These are phyloP conservation scores for Drosophila putrida DNA, from an alignment of 2,888 invertebrate genomes.

Conservation along the genomic window DNA sequence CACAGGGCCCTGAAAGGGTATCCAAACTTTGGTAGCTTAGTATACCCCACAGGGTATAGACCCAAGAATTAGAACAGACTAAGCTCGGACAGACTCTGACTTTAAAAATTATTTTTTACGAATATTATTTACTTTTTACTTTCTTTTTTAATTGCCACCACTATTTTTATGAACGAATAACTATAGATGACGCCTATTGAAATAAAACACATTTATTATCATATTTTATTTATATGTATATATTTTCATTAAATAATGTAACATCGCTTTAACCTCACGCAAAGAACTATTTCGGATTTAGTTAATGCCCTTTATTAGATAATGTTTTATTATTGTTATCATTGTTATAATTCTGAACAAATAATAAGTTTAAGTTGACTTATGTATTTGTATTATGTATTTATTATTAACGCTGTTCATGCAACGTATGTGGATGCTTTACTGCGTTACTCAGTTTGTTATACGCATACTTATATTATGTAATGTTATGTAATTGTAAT, in stretches of 20 bases:
- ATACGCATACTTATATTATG: slow-evolving; percentile 35
- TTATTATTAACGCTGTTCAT: slow-evolving; percentile 53
- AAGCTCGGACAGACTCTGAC: no score
- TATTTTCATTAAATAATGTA: slow-evolving; percentile 85
- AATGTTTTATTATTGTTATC: slow-evolving; percentile 69
- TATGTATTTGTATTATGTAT: slow-evolving; percentile 68
- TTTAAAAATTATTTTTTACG: no score
- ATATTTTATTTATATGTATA: slow-evolving; percentile 81
- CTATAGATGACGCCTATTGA: background rate
- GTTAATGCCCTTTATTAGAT: slow-evolving; percentile 71
- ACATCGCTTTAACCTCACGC: slow-evolving; percentile 86
- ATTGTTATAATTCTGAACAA: slow-evolving; percentile 74
- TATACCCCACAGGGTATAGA: no score
- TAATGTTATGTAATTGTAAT: slow-evolving; percentile 48
- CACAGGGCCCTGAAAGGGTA: no score
- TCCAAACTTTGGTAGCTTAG: no score
- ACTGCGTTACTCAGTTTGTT: slow-evolving; percentile 22
- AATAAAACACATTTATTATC: slow-evolving; percentile 33
- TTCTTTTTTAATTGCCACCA: no score
- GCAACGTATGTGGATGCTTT: slow-evolving; percentile 55
- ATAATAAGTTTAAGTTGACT: slow-evolving; percentile 74
- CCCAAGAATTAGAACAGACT: no score
- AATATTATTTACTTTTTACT: no score
- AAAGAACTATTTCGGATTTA: slow-evolving; percentile 85
- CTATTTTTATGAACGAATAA: no score